Evolutionary conservation across 1,140 invertebrate genomes (phyloP), one percentile per base, ranked within the genome.

Genomic region (Melipona quadrifasciata): DNA sequence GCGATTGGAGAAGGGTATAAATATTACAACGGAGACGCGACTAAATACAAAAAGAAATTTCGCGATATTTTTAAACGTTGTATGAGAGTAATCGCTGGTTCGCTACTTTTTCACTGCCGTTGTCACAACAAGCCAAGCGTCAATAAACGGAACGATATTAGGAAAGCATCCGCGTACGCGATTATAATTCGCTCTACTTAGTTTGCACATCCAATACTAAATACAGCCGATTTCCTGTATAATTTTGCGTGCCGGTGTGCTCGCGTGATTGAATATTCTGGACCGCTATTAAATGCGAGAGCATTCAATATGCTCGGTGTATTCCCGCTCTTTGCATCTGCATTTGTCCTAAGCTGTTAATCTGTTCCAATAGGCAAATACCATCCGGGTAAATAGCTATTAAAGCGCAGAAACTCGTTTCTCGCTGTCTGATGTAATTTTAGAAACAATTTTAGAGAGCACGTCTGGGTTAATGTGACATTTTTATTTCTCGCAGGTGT

Each of bases 51-150:
- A 39, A 21, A 67, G 74, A 75, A 76, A 89, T 39, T 51, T 11
- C 24, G 79, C 72, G 64, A 61, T 90, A 90, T 88, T 90, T 90
- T 90, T 86, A 89, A 84, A 87, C 68, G n/a, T 58, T 47, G 21
- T 75, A 68, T 79, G 61, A 61, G 68, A 51, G 57, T 70, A 51
- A 73, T 75, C 75, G 51, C n/a, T 72, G 31, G 80, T 47, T 57
- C 55, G 55, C 27, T 57, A 78, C 85, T 85, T 80, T 65, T 27
- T 47, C n/a, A 57, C 34, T 34, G 72, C 68, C 87, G 82, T 80
- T 65, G 39, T 47, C n/a, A 57, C 34, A 34, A 75, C 68, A 55
- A 78, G 12, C 57, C 73, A 64, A 70, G 19, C n/a, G 55, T 21
- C 17, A 21, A 71, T 68, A 24, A 70, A 71, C 34, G 51, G 75